A percentile compares a stretch with the other conserved stretches of the same genome.
Evolutionary conservation across 2,888 invertebrate genomes (phyloP).

Genomic region (Hyposoter dolosus): DNA sequence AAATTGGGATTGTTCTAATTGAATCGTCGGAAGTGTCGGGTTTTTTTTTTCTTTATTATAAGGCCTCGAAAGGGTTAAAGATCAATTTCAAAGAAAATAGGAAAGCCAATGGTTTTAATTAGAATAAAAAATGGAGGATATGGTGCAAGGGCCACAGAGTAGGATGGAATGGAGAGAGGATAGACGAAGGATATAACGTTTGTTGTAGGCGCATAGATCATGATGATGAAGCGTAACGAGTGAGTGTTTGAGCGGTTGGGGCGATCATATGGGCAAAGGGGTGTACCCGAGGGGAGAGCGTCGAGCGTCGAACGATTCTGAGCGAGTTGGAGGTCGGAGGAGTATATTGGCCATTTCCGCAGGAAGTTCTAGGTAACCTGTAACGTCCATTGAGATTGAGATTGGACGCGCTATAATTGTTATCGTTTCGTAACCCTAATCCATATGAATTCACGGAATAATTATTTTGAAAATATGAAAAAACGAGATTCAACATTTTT

Average conservation of each 20-base stretch:
- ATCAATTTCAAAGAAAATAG: constrained; percentile 2
- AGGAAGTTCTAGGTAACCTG: constrained; percentile 83
- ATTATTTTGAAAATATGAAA: constrained; percentile 13
- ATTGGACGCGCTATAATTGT: constrained; percentile 80
- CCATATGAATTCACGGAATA: constrained; percentile 70
- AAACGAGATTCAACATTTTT: background rate
- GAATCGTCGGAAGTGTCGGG: background rate
- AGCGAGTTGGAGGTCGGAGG: constrained; percentile 81
- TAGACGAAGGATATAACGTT: constrained; percentile 79
- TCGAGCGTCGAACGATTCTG: constrained; percentile 74
- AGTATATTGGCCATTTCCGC: constrained; percentile 83
- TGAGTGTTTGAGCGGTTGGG: constrained; percentile 77
- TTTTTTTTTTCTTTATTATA: background rate
- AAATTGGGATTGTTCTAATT: background rate
- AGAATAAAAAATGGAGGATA: constrained; percentile 13
- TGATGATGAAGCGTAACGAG: constrained; percentile 79
- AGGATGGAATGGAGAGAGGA: constrained; percentile 66
- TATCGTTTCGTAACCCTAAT: constrained; percentile 78
- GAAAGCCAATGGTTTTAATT: constrained; percentile 29
- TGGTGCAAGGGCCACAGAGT: constrained; percentile 10
- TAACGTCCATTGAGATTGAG: constrained; percentile 82
- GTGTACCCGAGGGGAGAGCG: constrained; percentile 75
- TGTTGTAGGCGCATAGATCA: constrained; percentile 80
- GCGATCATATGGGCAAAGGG: constrained; percentile 78
- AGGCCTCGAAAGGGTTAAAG: background rate